phyloP scores from a whole-genome alignment of 64 coral and sea anemone species.

The Stichodactyla helianthus region DNA sequence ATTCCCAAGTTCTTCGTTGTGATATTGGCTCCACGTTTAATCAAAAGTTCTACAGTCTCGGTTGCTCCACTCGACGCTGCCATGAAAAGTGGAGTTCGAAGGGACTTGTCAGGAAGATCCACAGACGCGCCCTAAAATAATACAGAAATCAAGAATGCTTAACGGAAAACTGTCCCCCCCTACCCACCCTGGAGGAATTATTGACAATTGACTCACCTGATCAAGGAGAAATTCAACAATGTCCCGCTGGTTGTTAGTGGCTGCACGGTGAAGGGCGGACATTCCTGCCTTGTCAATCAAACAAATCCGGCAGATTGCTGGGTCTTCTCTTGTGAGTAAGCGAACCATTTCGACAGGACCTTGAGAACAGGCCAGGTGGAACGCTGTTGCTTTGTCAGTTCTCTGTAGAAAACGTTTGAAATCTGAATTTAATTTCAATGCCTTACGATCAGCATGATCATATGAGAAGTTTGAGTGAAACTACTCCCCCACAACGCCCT shows the following conservation, averaged over 20 bases:
- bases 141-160: neutral
- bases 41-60: conserved; percentile 47
- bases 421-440: neutral
- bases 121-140: conserved; percentile 40
- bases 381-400: conserved; percentile 46
- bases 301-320: conserved; percentile 46
- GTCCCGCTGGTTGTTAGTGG: conserved; percentile 29
- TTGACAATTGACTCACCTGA: conserved; percentile 17
- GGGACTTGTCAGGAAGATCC: conserved; percentile 50
- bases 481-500: too few species aligned
- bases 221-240: conserved; percentile 72
- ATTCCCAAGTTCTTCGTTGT: conserved; percentile 37
- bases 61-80: conserved; percentile 50
- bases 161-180: too few species aligned
- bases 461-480: too few species aligned
- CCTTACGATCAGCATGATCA: too few species aligned
- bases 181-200: too few species aligned
- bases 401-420: conserved; percentile 1
- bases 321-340: conserved; percentile 44
- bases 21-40: conserved; percentile 56
- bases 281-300: conserved; percentile 44
- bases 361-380: conserved; percentile 59
- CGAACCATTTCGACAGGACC: conserved; percentile 61
- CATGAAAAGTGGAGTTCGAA: conserved; percentile 53
- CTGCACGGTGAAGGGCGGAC: conserved; percentile 54